Conservation (phyloP, 2,888 invertebrate species). For the Tillus elongatus region DNA sequence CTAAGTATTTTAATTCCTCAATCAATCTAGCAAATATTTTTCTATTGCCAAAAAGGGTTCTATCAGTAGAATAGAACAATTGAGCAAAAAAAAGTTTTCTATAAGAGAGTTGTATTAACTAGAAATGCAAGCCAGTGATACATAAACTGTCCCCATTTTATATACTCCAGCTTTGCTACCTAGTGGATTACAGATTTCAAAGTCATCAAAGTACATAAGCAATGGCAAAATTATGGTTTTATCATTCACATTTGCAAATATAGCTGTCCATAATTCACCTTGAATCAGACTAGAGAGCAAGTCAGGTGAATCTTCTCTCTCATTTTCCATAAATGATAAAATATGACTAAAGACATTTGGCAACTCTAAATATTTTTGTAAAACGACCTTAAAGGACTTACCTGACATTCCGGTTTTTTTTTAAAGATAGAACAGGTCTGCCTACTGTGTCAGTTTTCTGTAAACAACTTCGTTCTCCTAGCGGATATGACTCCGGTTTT, state of each 20-base stretch:
- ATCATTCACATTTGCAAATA: not conserved
- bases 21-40: not conserved
- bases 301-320: not conserved
- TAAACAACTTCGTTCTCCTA: constrained; percentile 4
- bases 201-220: constrained; percentile 7
- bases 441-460: not conserved
- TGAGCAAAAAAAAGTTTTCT: constrained; percentile 1
- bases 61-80: constrained; percentile 2
- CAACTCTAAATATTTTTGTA: constrained; percentile 9
- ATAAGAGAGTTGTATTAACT: not conserved
- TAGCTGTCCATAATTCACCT: not conserved
- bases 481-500: constrained; percentile 4
- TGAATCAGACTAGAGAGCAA: not conserved
- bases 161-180: constrained; percentile 4
- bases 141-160: constrained; percentile 3
- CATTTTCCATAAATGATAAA: not conserved
- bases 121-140: constrained; percentile 4
- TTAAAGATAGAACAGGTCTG: constrained; percentile 4
- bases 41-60: not conserved
- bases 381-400: constrained; percentile 6
- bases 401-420: constrained; percentile 5
- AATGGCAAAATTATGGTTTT: constrained; percentile 7
- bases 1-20: not conserved
- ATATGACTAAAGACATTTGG: constrained; percentile 7
- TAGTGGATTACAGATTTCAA: constrained; percentile 6